Percentiles rank a stretch among this genome's conserved stretches.
Conservation (phyloP, 2,888 invertebrate species). For the Heliconius cydno region DNA sequence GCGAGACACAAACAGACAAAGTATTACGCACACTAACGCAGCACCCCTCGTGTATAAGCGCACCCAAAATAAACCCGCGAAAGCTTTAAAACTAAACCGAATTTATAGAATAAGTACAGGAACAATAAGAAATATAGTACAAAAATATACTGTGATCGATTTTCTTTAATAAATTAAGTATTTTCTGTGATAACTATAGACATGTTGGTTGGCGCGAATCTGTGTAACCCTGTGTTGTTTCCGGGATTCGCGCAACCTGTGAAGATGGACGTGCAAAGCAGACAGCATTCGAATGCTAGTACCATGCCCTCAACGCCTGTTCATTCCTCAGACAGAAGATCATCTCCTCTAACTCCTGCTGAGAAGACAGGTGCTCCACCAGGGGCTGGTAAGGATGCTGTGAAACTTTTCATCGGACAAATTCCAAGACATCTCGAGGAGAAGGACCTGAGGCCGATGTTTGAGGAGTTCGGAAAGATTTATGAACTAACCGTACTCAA, state of each 20-base stretch:
- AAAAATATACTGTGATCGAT: slow-evolving; percentile 57
- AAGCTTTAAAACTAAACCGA: slow-evolving; percentile 81
- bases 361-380: slow-evolving; percentile 77
- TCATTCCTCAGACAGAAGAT: slow-evolving; percentile 58
- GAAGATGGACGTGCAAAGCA: slow-evolving; percentile 50
- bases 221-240: slow-evolving; percentile 70
- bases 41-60: slow-evolving; percentile 56
- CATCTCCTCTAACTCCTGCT: slow-evolving; percentile 71
- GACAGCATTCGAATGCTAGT: slow-evolving; percentile 61
- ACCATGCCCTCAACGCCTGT: slow-evolving; percentile 79
- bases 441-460: slow-evolving; percentile 93
- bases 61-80: slow-evolving; percentile 69
- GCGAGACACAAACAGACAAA: slow-evolving; percentile 59
- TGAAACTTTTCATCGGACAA: slow-evolving; percentile 96
- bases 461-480: slow-evolving; percentile 96
- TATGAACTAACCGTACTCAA: slow-evolving; percentile 97
- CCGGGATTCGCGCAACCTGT: slow-evolving; percentile 62
- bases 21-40: slow-evolving; percentile 63
- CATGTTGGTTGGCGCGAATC: slow-evolving; percentile 75
- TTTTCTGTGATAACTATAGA: slow-evolving; percentile 61
- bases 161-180: slow-evolving; percentile 32
- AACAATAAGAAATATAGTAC: slow-evolving; percentile 65
- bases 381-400: slow-evolving; percentile 82
- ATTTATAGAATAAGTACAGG: slow-evolving; percentile 72
- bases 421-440: slow-evolving; percentile 95